phyloP scores from a whole-genome alignment of 2,113 vertebrate genomes.

The Romanogobio albipinnatus region DNA sequence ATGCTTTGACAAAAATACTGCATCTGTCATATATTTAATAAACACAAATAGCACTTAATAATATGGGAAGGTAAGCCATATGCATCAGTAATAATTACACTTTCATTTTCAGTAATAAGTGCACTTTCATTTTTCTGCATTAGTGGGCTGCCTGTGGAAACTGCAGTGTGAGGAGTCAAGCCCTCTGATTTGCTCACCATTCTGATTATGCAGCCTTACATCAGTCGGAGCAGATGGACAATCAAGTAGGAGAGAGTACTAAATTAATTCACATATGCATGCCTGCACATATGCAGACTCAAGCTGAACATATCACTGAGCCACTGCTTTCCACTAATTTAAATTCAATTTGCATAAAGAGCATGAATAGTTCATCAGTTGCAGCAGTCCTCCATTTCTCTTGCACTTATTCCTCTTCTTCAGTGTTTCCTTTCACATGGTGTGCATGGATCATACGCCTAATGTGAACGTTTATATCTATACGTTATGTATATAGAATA shows the following conservation, averaged over 20 bases:
- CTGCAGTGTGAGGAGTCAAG: conserved; percentile 7
- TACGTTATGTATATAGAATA: not conserved
- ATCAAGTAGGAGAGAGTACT: conserved; percentile 44
- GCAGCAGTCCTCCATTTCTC: conserved; percentile 19
- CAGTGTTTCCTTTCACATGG: not conserved
- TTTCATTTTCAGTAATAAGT: not conserved
- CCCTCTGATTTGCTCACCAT: conserved; percentile 44
- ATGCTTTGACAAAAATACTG: conserved; percentile 23
- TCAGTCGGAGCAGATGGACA: conserved; percentile 40
- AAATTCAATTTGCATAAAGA: conserved; percentile 54
- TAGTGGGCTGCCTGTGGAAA: conserved; percentile 19
- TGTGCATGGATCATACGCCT: conserved; percentile 33
- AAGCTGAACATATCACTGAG: conserved; percentile 17
- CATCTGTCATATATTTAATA: not conserved
- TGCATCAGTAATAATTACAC: not conserved
- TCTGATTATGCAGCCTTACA: conserved; percentile 48
- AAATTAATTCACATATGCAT: conserved; percentile 51
- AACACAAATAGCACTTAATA: not conserved
- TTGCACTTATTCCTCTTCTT: not conserved
- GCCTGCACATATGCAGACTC: conserved; percentile 49
- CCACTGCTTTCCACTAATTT: conserved; percentile 40
- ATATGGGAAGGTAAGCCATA: not conserved
- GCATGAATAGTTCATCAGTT: conserved; percentile 48
- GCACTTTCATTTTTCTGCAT: conserved; percentile 48
- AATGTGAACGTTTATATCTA: conserved; percentile 7